Evolutionary conservation across 2,888 invertebrate species (phyloP), one percentile per base, ranked within the genome.

Genomic region (Balanococcus diminutus): DNA sequence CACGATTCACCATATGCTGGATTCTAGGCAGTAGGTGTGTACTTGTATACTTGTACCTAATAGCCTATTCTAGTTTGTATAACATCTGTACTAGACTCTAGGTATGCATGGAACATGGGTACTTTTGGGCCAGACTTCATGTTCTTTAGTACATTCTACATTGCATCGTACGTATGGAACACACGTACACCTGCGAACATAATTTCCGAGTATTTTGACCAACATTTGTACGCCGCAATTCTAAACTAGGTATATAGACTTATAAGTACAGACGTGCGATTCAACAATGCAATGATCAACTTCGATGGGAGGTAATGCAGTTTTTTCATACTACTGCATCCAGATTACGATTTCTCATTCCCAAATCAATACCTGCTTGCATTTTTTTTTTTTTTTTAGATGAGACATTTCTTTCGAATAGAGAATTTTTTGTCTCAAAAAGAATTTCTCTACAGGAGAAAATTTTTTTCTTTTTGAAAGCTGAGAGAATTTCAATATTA

Each of bases 31-130:
- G 14, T 42, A 11, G 42, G 42, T 42, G 42, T 42, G 42, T 56
- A 16, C 16, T 4, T n/a, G 19, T 42, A 42, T 11, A 8, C 9
- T 6, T 56, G 56, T 16, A 56, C 16, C 19, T 56, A n/a, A n/a
- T 8, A 11, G 16, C 14, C 14, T 42, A 42, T 42, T 42, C 42
- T 42, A 42, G 42, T 42, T 42, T 16, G 42, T 72, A 28, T 25
- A 72, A 72, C 72, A 72, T 72, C 72, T 72, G 72, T 72, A 72
- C n/a, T n/a, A n/a, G n/a, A n/a, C n/a, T n/a, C n/a, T 42, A 42
- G 11, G 42, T 42, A 42, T n/a, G n/a, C n/a, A n/a, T n/a, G n/a
- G n/a, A n/a, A n/a, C n/a, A n/a, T 11, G 16, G 42, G 42, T 42
- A 42, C 22, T 72, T 56, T 72, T 72, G 31, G 72, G 31, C 72